Conservation (phyloP, 2,113 vertebrate genomes). For the Limnothrissa miodon region DNA sequence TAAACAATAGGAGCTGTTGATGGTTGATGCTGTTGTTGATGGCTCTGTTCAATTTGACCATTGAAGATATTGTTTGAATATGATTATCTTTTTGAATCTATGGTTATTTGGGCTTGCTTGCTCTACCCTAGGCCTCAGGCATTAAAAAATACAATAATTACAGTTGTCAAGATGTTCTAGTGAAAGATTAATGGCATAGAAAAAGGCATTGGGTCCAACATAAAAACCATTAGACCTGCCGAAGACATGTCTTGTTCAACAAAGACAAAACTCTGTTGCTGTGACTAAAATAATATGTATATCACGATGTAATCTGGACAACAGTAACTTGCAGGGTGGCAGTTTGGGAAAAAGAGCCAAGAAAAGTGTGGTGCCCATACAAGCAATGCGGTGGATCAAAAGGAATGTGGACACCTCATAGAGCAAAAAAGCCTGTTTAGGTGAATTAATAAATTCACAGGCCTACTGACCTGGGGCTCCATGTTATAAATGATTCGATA, state of each 20-base stretch:
- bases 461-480: too few species aligned
- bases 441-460: too few species aligned
- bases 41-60: not conserved
- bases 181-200: slow-evolving; percentile 10
- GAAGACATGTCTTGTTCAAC: not conserved
- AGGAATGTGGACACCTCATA: not conserved
- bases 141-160: not conserved
- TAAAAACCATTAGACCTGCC: not conserved
- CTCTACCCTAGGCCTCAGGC: not conserved
- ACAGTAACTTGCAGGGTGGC: not conserved
- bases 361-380: not conserved
- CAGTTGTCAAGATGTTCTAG: not conserved
- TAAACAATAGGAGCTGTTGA: too few species aligned
- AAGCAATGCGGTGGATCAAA: not conserved
- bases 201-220: not conserved
- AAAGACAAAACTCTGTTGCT: not conserved
- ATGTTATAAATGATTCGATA: too few species aligned
- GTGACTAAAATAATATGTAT: not conserved
- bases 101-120: not conserved
- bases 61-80: not conserved
- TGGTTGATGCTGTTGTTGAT: not conserved
- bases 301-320: not conserved
- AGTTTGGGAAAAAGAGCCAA: not conserved
- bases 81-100: not conserved
- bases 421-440: not conserved